Percentiles rank a stretch among this genome's conserved stretches.
Evolutionary conservation across 1,140 invertebrate species (phyloP).

Genomic region (Formica exsecta): DNA sequence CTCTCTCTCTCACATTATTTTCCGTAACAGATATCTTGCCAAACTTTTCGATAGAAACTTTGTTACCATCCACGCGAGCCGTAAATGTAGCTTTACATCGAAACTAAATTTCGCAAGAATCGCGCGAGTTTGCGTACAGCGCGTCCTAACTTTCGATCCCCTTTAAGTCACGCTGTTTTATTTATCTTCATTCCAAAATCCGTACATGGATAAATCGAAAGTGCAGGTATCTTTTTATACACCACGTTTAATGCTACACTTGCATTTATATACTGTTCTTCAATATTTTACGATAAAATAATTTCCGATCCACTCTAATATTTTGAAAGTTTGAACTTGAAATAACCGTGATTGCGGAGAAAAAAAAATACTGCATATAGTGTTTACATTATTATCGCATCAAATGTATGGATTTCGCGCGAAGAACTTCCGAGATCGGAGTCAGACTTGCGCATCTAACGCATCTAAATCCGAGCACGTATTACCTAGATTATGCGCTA

Average conservation of each 20-base stretch:
- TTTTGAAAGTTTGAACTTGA: neutral
- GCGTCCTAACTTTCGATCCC: neutral
- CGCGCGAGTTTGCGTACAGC: neutral
- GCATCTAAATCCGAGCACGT: neutral
- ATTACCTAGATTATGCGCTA: neutral
- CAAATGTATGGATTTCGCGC: neutral
- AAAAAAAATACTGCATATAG: neutral
- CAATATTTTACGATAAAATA: neutral
- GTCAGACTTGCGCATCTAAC: neutral
- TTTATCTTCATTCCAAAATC: neutral
- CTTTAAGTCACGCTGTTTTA: slow-evolving; percentile 12
- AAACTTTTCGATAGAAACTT: slow-evolving; percentile 35
- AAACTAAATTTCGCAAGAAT: neutral
- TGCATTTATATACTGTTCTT: neutral
- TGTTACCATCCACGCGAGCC: neutral
- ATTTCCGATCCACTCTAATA: neutral
- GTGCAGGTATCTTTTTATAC: neutral
- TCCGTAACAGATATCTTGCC: neutral
- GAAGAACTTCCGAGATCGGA: neutral
- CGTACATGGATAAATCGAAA: neutral
- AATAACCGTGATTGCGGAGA: neutral
- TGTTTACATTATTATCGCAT: neutral
- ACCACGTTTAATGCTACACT: neutral
- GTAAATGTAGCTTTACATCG: slow-evolving; percentile 13
- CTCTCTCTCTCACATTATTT: neutral